Conservation (phyloP, 2,888 invertebrate genomes). For the Rhingia campestris region DNA sequence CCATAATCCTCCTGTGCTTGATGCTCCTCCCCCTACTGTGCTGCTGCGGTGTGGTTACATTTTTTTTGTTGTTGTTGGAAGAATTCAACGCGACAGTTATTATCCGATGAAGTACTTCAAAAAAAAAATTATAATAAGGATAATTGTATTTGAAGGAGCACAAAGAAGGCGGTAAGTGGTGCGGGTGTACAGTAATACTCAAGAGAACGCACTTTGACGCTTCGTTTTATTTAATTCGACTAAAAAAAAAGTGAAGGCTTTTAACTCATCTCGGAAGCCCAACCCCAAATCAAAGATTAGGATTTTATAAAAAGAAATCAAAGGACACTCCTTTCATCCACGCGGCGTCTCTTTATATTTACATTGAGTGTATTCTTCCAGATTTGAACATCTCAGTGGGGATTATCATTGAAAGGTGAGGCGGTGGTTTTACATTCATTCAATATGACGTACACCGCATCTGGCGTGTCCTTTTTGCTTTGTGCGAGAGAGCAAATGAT, state of each 20-base stretch:
- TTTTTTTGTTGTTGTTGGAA: not conserved
- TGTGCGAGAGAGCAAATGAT: not conserved
- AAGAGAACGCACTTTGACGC: not conserved
- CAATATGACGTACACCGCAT: conserved; percentile 37
- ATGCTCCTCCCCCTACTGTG: conserved; percentile 8
- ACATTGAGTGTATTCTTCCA: conserved; percentile 3
- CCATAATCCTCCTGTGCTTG: conserved; percentile 21
- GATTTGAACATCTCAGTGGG: conserved; percentile 16
- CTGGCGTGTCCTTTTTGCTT: conserved; percentile 20
- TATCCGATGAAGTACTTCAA: conserved; percentile 39
- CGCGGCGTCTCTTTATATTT: not conserved
- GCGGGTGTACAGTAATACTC: not conserved
- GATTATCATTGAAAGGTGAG: conserved; percentile 59
- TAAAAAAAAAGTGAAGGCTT: not conserved
- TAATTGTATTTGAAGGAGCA: conserved; percentile 44
- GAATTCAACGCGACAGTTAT: conserved; percentile 49
- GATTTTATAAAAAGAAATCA: conserved; percentile 26
- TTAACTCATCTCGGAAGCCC: not conserved
- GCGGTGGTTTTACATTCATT: conserved; percentile 40
- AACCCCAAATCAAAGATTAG: conserved; percentile 48
- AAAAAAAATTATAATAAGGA: conserved; percentile 36
- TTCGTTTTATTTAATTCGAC: conserved; percentile 28
- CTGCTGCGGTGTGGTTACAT: conserved; percentile 1
- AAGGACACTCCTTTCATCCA: conserved; percentile 1
- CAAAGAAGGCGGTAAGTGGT: not conserved